Conservation (phyloP, 2,888 invertebrate genomes). For the Thymelicus acteon region DNA sequence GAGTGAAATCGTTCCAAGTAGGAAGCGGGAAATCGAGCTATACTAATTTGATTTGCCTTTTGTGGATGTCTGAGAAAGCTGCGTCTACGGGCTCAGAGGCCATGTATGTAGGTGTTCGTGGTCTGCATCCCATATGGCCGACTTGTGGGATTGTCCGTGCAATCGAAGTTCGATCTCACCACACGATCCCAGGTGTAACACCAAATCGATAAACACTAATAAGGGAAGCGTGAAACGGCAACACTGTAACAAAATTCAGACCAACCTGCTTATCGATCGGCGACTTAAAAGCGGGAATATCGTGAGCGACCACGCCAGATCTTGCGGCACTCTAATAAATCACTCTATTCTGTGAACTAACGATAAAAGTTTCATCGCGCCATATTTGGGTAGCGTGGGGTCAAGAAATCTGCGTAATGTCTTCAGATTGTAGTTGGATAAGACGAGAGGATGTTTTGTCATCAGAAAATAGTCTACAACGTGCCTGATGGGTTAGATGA, state of each 20-base stretch:
- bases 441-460: constrained; percentile 17
- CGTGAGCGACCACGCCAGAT: constrained; percentile 19
- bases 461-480: constrained; percentile 17
- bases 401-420: constrained; percentile 24
- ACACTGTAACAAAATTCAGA: constrained; percentile 17
- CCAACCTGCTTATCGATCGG: constrained; percentile 5
- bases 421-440: constrained; percentile 24
- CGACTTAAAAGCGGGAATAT: constrained; percentile 17
- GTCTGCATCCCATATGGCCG: constrained; percentile 34
- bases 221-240: constrained; percentile 29
- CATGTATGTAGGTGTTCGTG: constrained; percentile 51
- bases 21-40: constrained; percentile 67
- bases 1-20: constrained; percentile 60
- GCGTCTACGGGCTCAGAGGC: constrained; percentile 43
- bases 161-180: constrained; percentile 30
- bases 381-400: constrained; percentile 21
- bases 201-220: constrained; percentile 29
- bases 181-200: constrained; percentile 27
- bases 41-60: constrained; percentile 78
- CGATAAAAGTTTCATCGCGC: constrained; percentile 24
- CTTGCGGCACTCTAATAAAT: constrained; percentile 17
- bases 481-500: constrained; percentile 9
- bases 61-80: constrained; percentile 65
- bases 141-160: constrained; percentile 29
- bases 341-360: constrained; percentile 24